Evolutionary conservation across 2,888 invertebrate species (phyloP), one percentile per base, ranked within the genome.

Genomic region (Zele albiditarsus): DNA sequence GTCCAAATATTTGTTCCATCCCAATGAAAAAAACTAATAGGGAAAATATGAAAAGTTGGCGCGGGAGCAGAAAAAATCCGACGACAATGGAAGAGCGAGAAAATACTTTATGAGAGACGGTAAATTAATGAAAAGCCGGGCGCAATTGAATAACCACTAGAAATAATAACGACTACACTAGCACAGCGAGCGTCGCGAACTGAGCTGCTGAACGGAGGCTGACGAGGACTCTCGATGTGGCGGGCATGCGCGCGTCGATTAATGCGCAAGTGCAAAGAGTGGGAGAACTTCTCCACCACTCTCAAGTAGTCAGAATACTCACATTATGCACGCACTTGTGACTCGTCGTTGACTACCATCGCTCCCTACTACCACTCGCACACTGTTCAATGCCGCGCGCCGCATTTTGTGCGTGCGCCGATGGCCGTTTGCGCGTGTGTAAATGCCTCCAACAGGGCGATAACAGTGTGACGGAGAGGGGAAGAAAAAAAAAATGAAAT

Each of bases 111-210:
- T 65, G 27, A 72, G 49, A 14, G 27, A 62, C 31, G 14, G 16
- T 46, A 16, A 57, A n/a, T 31, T 31, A 2, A 31, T 23, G 33
- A 3, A 1, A 16, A 27, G 27, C 46, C 28, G 33, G 27, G 28
- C 27, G 66, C 16, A 20, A 53, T 8, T 20, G 6, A 23, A 20
- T 53, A 5, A 60, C 0, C 31, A 70, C 14, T 23, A 49, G 20
- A 27, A 70, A 57, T 38, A 25, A 27, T 42, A 23, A 76, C 80
- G 80, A 80, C 83, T 81, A 79, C 78, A 76, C 82, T 76, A 77
- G 74, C 74, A 75, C 77, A 82, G 80, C 80, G 83, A 86, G 80
- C 85, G 83, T 84, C 84, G 84, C 84, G 82, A 83, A 87, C 87
- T 87, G 82, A 85, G 78, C 81, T 83, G 83, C 82, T 82, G 65